A percentile compares a stretch with the other conserved stretches of the same genome.
These are phyloP conservation scores for Phymanthus crucifer DNA, from an alignment of 92 coral and sea anemone species.

Conservation along the genomic window DNA sequence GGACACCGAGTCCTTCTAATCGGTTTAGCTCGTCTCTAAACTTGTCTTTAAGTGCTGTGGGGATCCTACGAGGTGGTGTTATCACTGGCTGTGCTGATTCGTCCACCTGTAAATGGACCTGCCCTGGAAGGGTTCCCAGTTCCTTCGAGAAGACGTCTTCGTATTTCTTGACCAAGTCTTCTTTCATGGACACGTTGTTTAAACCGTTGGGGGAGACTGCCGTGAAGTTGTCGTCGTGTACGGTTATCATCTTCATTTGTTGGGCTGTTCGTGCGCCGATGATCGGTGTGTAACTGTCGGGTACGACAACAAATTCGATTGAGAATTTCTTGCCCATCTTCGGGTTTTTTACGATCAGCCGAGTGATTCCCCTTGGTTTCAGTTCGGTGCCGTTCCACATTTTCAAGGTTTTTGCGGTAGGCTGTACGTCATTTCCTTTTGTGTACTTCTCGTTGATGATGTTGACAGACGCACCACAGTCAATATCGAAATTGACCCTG, in stretches of 20 bases:
- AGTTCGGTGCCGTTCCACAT: slow-evolving; percentile 40
- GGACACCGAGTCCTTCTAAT: not conserved
- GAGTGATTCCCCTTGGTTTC: slow-evolving; percentile 31
- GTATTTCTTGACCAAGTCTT: not conserved
- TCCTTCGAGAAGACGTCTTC: not conserved
- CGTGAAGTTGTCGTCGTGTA: slow-evolving; percentile 42
- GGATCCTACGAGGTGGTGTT: slow-evolving; percentile 28
- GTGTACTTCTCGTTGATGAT: slow-evolving; percentile 21
- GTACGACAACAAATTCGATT: slow-evolving; percentile 3
- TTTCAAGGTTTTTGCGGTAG: slow-evolving; percentile 29
- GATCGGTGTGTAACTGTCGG: slow-evolving; percentile 22
- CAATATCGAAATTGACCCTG: slow-evolving; percentile 32
- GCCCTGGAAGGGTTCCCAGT: slow-evolving; percentile 27
- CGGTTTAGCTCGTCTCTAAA: not conserved
- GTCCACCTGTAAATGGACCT: slow-evolving; percentile 25
- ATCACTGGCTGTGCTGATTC: slow-evolving; percentile 27
- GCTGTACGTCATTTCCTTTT: slow-evolving; percentile 17
- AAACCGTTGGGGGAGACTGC: not conserved
- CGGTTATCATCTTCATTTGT: slow-evolving; percentile 45
- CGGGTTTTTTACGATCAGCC: not conserved
- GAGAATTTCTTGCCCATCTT: too few species aligned
- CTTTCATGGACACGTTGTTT: too few species aligned
- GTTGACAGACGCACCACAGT: slow-evolving; percentile 45
- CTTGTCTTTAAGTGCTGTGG: slow-evolving; percentile 6
- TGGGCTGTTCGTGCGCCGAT: slow-evolving; percentile 53